A percentile compares a stretch with the other conserved stretches of the same genome.
Conservation (phyloP, 2,113 vertebrate genomes). For the Psittacus erithacus region DNA sequence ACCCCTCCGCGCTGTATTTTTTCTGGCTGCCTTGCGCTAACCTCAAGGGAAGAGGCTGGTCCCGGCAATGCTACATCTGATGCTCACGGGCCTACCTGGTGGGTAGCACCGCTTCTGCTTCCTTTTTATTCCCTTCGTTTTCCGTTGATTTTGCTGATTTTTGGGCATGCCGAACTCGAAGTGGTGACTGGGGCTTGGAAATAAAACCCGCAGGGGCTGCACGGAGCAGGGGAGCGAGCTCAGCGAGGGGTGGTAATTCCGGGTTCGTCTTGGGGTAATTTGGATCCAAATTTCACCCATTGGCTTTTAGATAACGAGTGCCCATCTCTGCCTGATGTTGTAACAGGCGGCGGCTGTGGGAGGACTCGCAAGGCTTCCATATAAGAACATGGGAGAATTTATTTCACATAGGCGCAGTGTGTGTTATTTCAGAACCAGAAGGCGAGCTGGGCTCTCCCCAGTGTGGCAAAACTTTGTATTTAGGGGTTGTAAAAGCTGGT, state of each 20-base stretch:
- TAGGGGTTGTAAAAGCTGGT: not conserved
- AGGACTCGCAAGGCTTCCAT: constrained; percentile 51
- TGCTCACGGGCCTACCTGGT: constrained; percentile 36
- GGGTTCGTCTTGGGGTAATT: not conserved
- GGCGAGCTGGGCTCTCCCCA: not conserved
- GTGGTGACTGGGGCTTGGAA: not conserved
- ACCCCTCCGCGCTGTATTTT: not conserved
- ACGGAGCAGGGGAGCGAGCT: not conserved
- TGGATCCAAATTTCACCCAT: not conserved
- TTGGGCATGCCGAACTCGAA: not conserved
- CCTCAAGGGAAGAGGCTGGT: not conserved
- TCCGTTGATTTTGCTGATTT: not conserved
- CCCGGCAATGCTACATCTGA: not conserved
- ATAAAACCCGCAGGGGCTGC: not conserved
- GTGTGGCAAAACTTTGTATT: not conserved
- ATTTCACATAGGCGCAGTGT: constrained; percentile 1
- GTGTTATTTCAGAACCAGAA: constrained; percentile 18
- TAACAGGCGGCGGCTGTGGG: constrained; percentile 14
- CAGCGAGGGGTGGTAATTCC: not conserved
- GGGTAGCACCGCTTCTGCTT: not conserved
- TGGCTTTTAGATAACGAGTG: not conserved
- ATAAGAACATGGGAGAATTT: constrained; percentile 68
- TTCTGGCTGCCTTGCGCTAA: not conserved
- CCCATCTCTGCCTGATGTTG: not conserved
- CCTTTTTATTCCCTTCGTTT: not conserved